Percentiles rank a stretch among this genome's conserved stretches.
These are phyloP conservation scores for Orchesella flavescens DNA, from an alignment of 2,888 invertebrate genomes.

Conservation along the genomic window DNA sequence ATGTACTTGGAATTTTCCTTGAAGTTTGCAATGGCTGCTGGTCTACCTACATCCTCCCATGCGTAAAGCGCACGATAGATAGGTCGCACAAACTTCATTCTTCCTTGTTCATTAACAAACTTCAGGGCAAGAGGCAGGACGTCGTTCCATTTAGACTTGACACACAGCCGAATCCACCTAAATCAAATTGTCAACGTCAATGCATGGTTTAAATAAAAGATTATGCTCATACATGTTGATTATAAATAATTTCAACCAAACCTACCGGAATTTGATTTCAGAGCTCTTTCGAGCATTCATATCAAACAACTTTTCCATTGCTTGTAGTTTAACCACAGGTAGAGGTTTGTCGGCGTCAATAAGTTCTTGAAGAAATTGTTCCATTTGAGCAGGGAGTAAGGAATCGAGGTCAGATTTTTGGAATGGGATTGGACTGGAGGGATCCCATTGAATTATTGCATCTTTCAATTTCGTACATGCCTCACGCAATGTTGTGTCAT, in stretches of 20 bases:
- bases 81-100: slow-evolving; percentile 83
- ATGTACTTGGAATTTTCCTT: slow-evolving; percentile 81
- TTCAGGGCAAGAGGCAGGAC: slow-evolving; percentile 81
- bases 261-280: slow-evolving; percentile 81
- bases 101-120: slow-evolving; percentile 88
- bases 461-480: slow-evolving; percentile 78
- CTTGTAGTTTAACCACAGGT: slow-evolving; percentile 78
- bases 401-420: slow-evolving; percentile 76
- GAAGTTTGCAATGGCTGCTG: slow-evolving; percentile 83
- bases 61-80: slow-evolving; percentile 80
- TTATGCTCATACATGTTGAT: no score
- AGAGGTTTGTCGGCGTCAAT: slow-evolving; percentile 77
- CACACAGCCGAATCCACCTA: slow-evolving; percentile 85
- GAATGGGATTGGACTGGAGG: slow-evolving; percentile 75
- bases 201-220: slow-evolving; percentile 1
- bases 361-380: slow-evolving; percentile 82
- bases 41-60: slow-evolving; percentile 82
- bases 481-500: slow-evolving; percentile 81
- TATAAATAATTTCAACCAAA: no score
- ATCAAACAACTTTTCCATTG: slow-evolving; percentile 80
- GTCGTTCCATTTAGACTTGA: slow-evolving; percentile 82
- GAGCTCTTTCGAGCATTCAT: slow-evolving; percentile 82
- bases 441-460: slow-evolving; percentile 77
- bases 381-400: slow-evolving; percentile 80
- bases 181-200: slow-evolving; percentile 74